These are phyloP conservation scores for Perithous albicinctus DNA, from an alignment of 2,888 invertebrate genomes.

Conservation along the genomic window DNA sequence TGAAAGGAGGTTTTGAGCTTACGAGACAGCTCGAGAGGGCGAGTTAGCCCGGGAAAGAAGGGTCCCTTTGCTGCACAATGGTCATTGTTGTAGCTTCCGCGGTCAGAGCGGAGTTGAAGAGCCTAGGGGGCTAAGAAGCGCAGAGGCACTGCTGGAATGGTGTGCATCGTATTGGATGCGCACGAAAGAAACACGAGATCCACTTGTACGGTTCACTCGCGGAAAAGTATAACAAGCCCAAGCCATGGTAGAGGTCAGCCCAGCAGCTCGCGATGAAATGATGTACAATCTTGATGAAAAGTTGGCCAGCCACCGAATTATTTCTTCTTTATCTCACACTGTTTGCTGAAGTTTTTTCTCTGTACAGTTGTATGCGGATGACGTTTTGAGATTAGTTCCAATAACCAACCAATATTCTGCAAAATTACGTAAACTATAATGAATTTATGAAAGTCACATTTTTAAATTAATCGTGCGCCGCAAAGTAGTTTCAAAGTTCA, in stretches of 20 bases:
- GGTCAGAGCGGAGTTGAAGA: conserved; percentile 50
- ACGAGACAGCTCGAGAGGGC: conserved; percentile 39
- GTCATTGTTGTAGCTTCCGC: conserved; percentile 70
- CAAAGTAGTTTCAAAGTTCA: no score
- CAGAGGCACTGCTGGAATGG: conserved; percentile 15
- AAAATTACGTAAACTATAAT: neutral
- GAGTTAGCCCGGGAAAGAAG: conserved; percentile 40
- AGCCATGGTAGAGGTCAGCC: conserved; percentile 21
- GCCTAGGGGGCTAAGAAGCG: conserved; percentile 16
- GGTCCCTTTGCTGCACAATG: conserved; percentile 66
- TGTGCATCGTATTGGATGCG: conserved; percentile 32
- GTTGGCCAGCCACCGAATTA: conserved; percentile 10
- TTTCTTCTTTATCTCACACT: conserved; percentile 21
- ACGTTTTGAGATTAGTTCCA: neutral
- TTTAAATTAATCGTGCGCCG: no score
- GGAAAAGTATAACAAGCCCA: conserved; percentile 46
- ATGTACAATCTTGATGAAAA: conserved; percentile 26
- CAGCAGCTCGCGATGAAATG: neutral
- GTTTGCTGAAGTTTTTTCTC: neutral
- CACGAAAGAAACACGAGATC: conserved; percentile 55
- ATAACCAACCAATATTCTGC: no score
- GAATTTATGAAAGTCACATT: no score
- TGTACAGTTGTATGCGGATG: neutral
- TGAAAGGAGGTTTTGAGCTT: conserved; percentile 56
- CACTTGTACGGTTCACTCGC: conserved; percentile 44